Evolutionary conservation across 2,113 vertebrate species (phyloP).

Genomic region (Petromus typicus): DNA sequence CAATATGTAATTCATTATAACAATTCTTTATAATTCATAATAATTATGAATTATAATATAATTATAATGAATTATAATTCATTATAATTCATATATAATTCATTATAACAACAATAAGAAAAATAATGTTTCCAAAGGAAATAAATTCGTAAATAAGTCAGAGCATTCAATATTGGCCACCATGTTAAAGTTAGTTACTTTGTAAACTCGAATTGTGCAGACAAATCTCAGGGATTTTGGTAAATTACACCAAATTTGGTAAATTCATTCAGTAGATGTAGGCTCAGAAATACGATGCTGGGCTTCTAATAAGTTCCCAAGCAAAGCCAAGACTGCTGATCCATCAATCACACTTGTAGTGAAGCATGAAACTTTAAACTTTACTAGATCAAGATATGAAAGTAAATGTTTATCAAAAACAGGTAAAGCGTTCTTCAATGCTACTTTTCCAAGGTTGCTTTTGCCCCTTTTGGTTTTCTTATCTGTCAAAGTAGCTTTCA

Average conservation of each 20-base stretch:
- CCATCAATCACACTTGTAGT: not conserved
- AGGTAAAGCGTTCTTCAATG: not conserved
- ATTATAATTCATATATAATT: no score
- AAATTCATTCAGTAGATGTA: not conserved
- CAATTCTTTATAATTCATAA: no score
- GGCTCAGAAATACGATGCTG: not conserved
- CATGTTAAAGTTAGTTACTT: constrained; percentile 14
- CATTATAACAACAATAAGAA: no score
- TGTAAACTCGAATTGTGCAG: not conserved
- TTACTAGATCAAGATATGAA: not conserved
- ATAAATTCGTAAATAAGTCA: constrained; percentile 14
- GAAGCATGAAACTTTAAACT: not conserved
- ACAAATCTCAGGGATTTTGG: not conserved
- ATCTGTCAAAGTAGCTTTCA: constrained; percentile 11
- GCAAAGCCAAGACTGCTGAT: not conserved
- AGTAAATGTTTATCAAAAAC: constrained; percentile 6
- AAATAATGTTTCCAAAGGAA: not conserved
- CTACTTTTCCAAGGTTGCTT: not conserved
- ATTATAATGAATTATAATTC: no score
- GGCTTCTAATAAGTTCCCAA: constrained; percentile 19
- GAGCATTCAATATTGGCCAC: not conserved
- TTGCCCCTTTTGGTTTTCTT: not conserved
- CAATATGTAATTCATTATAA: no score
- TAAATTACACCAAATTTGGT: not conserved
- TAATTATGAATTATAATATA: no score